phyloP scores from a whole-genome alignment of 1,140 invertebrate species.

The Sarcophaga bullata region DNA sequence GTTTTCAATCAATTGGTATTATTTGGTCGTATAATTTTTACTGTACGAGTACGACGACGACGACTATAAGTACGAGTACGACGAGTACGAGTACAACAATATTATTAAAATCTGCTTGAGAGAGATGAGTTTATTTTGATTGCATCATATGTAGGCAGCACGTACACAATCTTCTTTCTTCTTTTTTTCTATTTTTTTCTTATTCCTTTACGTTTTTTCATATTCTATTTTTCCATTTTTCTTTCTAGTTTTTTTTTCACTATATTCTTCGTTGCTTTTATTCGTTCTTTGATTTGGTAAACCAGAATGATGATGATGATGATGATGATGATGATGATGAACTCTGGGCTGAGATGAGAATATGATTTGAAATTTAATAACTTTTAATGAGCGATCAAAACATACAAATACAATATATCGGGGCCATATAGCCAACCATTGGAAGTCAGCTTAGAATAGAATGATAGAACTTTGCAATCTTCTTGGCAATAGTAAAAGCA shows the following conservation, averaged over 20 bases:
- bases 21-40: neutral
- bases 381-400: constrained; percentile 32
- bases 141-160: constrained; percentile 35
- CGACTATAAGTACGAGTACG: too few species aligned
- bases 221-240: neutral
- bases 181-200: constrained; percentile 12
- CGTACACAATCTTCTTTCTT: constrained; percentile 28
- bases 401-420: neutral
- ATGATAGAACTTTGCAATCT: neutral
- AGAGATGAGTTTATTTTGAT: constrained; percentile 3
- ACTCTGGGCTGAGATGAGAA: constrained; percentile 28
- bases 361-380: constrained; percentile 40
- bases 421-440: neutral
- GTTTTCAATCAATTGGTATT: constrained; percentile 7
- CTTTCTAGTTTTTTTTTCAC: neutral
- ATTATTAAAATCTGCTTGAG: constrained; percentile 2
- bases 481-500: neutral
- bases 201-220: neutral
- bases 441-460: neutral
- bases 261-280: too few species aligned
- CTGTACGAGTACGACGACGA: neutral
- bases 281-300: too few species aligned
- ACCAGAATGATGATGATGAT: neutral
- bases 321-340: constrained; percentile 5
- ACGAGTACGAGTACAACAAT: neutral